These are phyloP conservation scores for Agrochola lychnidis DNA, from an alignment of 2,888 invertebrate species.

Conservation along the genomic window DNA sequence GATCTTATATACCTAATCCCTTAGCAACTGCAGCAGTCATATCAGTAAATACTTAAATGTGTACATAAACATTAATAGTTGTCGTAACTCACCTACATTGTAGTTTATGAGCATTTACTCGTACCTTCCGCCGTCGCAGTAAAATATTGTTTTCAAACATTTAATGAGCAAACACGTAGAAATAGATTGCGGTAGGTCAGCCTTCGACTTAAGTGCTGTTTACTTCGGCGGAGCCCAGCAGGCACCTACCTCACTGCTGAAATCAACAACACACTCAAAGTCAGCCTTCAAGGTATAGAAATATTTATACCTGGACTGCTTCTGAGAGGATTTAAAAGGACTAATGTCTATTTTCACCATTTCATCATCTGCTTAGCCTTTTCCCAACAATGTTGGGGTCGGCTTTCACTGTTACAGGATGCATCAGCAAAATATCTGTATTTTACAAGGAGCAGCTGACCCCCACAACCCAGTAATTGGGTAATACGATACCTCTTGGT, in stretches of 20 bases:
- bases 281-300: background rate
- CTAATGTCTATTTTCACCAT: background rate
- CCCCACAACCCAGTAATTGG: background rate
- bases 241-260: constrained; percentile 3
- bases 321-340: no score
- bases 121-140: constrained; percentile 7
- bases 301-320: background rate
- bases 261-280: background rate
- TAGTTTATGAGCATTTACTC: constrained; percentile 14
- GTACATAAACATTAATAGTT: constrained; percentile 20
- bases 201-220: constrained; percentile 12
- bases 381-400: no score
- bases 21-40: background rate
- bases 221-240: constrained; percentile 4
- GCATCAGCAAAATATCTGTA: background rate
- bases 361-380: background rate
- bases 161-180: constrained; percentile 29
- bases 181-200: constrained; percentile 57
- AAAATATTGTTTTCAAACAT: constrained; percentile 49
- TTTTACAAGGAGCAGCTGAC: background rate
- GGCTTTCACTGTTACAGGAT: no score
- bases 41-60: constrained; percentile 12
- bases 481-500: no score
- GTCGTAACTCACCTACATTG: constrained; percentile 11
- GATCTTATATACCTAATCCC: background rate